A percentile compares a stretch with the other conserved stretches of the same genome.
These are phyloP conservation scores for Emys orbicularis DNA, from an alignment of 2,797 vertebrate genomes.

Conservation along the genomic window DNA sequence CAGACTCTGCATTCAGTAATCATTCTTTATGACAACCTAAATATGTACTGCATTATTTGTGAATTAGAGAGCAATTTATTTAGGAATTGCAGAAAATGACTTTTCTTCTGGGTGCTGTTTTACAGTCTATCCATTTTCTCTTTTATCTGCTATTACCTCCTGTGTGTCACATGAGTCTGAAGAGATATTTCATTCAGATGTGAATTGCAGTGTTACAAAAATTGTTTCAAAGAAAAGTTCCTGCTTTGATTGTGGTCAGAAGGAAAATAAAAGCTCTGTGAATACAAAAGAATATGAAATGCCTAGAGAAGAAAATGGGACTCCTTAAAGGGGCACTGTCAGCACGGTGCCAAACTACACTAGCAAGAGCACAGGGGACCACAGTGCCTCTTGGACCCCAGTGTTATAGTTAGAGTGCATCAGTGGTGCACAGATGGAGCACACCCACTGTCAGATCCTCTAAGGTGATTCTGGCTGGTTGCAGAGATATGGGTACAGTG, in stretches of 20 bases:
- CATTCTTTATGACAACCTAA: conserved; percentile 56
- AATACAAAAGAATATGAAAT: not conserved
- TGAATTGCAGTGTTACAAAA: not conserved
- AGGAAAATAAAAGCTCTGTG: not conserved
- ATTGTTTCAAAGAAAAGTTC: not conserved
- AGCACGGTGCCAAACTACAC: not conserved
- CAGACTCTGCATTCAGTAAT: conserved; percentile 31
- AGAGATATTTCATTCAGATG: conserved; percentile 25
- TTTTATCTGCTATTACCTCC: not conserved
- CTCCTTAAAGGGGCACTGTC: not conserved
- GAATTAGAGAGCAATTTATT: conserved; percentile 69
- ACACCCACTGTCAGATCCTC: not conserved
- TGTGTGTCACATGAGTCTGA: not conserved
- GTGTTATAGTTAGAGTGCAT: not conserved
- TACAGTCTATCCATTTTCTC: conserved; percentile 21
- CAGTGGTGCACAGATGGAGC: not conserved
- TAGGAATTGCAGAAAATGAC: conserved; percentile 55
- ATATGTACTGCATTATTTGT: conserved; percentile 49
- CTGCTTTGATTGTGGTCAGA: conserved; percentile 5
- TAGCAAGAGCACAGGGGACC: not conserved
- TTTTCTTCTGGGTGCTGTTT: conserved; percentile 30
- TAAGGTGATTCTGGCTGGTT: not conserved
- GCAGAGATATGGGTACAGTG: not conserved
- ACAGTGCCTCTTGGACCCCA: not conserved
- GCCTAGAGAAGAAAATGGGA: not conserved